These are phyloP conservation scores for Aphodius granarius DNA, from an alignment of 2,888 invertebrate genomes.

Conservation along the genomic window DNA sequence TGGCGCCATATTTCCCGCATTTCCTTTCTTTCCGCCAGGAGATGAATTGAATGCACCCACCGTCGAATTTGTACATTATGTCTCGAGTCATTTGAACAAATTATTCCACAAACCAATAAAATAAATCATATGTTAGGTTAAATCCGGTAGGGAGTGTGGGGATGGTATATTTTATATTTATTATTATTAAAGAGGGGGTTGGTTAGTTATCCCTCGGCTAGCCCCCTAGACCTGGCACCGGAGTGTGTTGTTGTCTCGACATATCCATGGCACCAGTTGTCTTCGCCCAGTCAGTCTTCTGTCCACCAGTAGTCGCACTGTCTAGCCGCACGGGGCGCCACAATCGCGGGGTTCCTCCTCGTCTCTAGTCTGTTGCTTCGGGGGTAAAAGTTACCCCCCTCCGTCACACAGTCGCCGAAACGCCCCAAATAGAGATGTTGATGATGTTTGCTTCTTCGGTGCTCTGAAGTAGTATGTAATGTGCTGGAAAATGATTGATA, in stretches of 20 bases:
- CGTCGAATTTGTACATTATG: too few species aligned
- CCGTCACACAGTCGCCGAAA: background rate
- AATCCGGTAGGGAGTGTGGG: too few species aligned
- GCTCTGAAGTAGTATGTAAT: too few species aligned
- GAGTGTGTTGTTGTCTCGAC: conserved; percentile 10
- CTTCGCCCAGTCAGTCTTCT: conserved; percentile 6
- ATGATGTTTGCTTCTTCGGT: background rate
- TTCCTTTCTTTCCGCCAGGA: too few species aligned
- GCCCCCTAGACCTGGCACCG: conserved; percentile 2
- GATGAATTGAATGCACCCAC: too few species aligned
- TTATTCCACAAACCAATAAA: too few species aligned
- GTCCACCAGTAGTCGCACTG: background rate
- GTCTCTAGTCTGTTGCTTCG: background rate
- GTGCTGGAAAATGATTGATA: too few species aligned
- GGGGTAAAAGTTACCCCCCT: background rate
- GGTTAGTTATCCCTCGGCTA: background rate
- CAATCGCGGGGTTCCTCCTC: background rate
- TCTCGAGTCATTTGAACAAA: too few species aligned
- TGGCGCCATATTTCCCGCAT: background rate
- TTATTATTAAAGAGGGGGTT: too few species aligned
- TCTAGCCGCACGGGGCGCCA: conserved; percentile 9
- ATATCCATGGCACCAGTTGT: conserved; percentile 5
- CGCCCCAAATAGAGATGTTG: background rate
- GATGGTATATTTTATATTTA: too few species aligned
- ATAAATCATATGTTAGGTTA: too few species aligned